Evolutionary conservation across 2,888 invertebrate genomes (phyloP), one percentile per base, ranked within the genome.

Genomic region (Nephrotoma appendiculata): DNA sequence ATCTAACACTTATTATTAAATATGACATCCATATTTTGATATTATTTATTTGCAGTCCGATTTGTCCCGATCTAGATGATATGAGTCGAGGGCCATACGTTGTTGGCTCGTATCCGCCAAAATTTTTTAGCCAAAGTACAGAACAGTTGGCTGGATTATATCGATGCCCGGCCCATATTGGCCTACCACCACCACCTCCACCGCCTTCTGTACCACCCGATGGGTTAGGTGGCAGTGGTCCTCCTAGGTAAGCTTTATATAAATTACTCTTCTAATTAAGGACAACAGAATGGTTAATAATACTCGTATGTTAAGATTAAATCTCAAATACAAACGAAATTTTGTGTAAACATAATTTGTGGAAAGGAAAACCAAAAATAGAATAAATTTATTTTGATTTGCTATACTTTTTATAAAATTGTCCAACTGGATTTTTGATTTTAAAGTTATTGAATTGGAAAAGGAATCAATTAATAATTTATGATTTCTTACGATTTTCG

Each of bases 121-220:
- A 88, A 71, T 91, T 90, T 89, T 89, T 91, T 89, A 91, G 91
- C 89, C 91, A 92, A 89, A 91, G 91, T 88, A 90, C 90, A 87
- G 90, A 91, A 89, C 90, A 90, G 88, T 89, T 91, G 87, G 89
- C 90, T 86, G 89, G 89, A 87, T 88, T 89, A 87, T 89, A 90
- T 92, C 93, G 92, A 90, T 93, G 93, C 90, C 93, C 93, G 89
- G 93, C 93, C 88, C 93, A 93, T 90, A 93, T 92, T 88, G 93
- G 93, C 88, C 93, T 93, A 90, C 93, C 91, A 87, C 92, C 91
- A 85, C 91, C 94, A 89, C 93, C 94, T 89, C 93, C 94, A 89
- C 93, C 94, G 88, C 94, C 94, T 89, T 92, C 93, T 88, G 92
- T 93, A 89, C 92, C 93, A 88, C 91, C 93, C 88, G 92, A 92